Conservation (phyloP, 2,113 vertebrate species). For the Sceloporus tristichus region DNA sequence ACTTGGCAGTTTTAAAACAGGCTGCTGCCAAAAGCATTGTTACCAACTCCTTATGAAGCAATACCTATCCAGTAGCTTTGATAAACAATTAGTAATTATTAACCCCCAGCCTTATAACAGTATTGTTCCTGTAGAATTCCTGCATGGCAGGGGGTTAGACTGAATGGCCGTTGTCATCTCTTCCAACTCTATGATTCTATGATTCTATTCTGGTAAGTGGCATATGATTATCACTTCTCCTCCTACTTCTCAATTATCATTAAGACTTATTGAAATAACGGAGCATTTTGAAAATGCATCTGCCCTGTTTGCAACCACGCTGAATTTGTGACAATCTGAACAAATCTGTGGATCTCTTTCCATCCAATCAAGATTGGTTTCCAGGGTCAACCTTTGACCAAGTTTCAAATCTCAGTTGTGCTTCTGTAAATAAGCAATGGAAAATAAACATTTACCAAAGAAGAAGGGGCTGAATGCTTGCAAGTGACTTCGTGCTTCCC, state of each 20-base stretch:
- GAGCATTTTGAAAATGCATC: background rate
- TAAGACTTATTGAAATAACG: too few species aligned
- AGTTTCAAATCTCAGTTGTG: constrained; percentile 44
- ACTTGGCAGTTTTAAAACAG: too few species aligned
- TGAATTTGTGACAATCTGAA: background rate
- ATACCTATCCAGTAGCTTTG: background rate
- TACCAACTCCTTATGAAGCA: too few species aligned
- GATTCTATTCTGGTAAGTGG: background rate
- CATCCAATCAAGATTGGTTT: background rate
- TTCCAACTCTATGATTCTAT: too few species aligned
- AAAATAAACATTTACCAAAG: constrained; percentile 36
- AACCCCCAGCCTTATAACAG: background rate
- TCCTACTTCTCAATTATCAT: too few species aligned
- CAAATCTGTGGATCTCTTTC: background rate
- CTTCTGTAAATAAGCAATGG: background rate
- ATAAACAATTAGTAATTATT: background rate
- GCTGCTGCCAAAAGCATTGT: too few species aligned
- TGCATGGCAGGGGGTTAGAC: too few species aligned
- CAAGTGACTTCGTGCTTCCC: background rate
- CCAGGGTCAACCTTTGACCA: constrained; percentile 29
- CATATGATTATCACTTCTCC: background rate
- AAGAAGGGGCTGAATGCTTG: constrained; percentile 3
- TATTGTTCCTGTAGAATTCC: background rate
- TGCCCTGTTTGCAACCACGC: background rate
- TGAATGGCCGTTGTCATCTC: too few species aligned